Base-by-base conservation (phyloP, 2,113 vertebrate species). In the Osmerus eperlanus region DNA sequence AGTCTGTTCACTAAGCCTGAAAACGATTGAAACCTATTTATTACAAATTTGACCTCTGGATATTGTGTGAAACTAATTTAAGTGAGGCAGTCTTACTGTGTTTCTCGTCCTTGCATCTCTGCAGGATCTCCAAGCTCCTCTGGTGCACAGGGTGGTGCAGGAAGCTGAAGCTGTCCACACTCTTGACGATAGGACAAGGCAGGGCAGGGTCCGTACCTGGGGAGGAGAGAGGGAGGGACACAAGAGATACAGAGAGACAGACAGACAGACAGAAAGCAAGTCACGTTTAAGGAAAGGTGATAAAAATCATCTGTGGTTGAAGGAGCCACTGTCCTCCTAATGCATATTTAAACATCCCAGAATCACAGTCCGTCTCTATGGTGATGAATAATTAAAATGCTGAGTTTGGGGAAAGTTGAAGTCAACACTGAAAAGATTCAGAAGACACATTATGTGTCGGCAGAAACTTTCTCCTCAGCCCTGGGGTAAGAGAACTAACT, bases 121-220 rank as follows among this genome's bases (percentile, higher is more conserved):
- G 97, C 82, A 99, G 97, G 92, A 99, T 99, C 95, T 97, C 96
- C 89, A 99, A 98, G 95, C 97, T 99, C 92, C 97, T 93, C 94
- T 99, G 97, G 90, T 99, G 97, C 86, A 99, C 97, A 89, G 97
- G 97, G 92, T 99, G 97, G 86, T 98, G 97, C 78, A 99, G 96
- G 95, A 99, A 99, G 92, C 96, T 99, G 94, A 98, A 97, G 93
- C 94, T 99, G 95, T 97, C 96, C 81, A 97, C 92, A 82, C 88
- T 94, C 95, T 96, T 97, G 90, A 96, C 94, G 84, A 94, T 89
- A 69, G 92, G 78, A 85, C 92, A 94, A 71, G 95, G 92, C 80
- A 93, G 91, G 78, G 94, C 90, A 88, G 93, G 94, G 87, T 96
- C 95, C 87, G 94, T 95, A 88, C 95, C 97, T 98, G 88, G 81